Evolutionary conservation across 1,140 invertebrate genomes (phyloP), one percentile per base, ranked within the genome.

Genomic region (Aethina tumida): DNA sequence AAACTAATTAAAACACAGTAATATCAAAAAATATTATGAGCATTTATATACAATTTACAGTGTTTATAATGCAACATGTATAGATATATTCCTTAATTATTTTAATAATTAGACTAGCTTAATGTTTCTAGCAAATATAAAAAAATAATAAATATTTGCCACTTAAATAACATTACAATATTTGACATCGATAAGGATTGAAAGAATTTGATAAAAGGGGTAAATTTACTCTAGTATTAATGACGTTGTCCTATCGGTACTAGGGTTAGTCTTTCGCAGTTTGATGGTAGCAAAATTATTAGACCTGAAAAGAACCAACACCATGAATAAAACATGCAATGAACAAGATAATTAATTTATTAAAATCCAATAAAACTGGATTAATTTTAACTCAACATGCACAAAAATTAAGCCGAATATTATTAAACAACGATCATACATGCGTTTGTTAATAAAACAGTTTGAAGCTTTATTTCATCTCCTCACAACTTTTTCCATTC

Each of bases 241-340:
- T 28, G 84, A 84, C 47, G 81, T 81, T 31, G 81, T 84, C 50
- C 84, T 74, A 64, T 89, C 84, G 61, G 86, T 84, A 58, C 82
- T 86, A 66, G 84, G 77, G 33, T 52, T 60, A 39, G 81, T 81
- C 70, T 88, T 88, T 55, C 82, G 73, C 53, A 85, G 73, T 68
- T 87, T 89, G 52, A 89, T 84, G 34, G 83, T 87, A 27, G 82
- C 81, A 59, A 87, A 87, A 58, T 82, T 76, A 56, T 83, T 85
- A 49, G 75, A 74, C 68, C 81, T 87, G 75, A 57, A 74, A 73
- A 68, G 38, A 38, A 58, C 35, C 54, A 41, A 55, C 57, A 62
- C 42, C 28, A 27, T 26, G 19, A 39, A 25, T 44, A 39, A 29
- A 35, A 33, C 27, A 29, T 6, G 15, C 31, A 16, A 29, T 19